These are phyloP conservation scores for Aptenodytes forsteri DNA, from an alignment of 2,113 vertebrate genomes.

Conservation along the genomic window DNA sequence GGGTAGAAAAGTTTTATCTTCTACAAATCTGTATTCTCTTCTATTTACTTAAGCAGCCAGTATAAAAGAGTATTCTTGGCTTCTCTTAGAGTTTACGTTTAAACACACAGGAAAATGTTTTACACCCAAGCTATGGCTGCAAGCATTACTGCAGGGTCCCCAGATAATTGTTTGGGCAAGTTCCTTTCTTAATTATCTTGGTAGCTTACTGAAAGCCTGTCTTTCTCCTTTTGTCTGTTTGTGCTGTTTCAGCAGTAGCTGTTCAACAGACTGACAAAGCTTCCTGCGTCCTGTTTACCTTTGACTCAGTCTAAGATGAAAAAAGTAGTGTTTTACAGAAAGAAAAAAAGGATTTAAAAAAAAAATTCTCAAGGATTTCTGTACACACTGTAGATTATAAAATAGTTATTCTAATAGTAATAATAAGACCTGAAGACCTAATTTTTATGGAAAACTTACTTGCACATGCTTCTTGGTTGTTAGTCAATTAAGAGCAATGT, in stretches of 20 bases:
- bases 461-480: neutral
- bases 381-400: neutral
- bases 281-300: neutral
- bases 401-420: neutral
- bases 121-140: neutral
- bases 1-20: neutral
- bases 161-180: neutral
- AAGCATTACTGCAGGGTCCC: neutral
- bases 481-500: neutral
- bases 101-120: slow-evolving; percentile 6
- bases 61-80: neutral
- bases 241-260: neutral
- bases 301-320: neutral
- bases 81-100: neutral
- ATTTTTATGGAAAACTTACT: neutral
- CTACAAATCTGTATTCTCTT: neutral
- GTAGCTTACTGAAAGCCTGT: neutral
- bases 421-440: neutral
- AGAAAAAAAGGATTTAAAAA: neutral
- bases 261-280: neutral
- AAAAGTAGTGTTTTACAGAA: neutral
- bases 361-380: neutral
- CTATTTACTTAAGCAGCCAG: neutral
- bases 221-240: neutral
- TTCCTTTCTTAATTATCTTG: neutral